These are phyloP conservation scores for Chrysomela aeneicollis DNA, from an alignment of 2,888 invertebrate species.

Conservation along the genomic window DNA sequence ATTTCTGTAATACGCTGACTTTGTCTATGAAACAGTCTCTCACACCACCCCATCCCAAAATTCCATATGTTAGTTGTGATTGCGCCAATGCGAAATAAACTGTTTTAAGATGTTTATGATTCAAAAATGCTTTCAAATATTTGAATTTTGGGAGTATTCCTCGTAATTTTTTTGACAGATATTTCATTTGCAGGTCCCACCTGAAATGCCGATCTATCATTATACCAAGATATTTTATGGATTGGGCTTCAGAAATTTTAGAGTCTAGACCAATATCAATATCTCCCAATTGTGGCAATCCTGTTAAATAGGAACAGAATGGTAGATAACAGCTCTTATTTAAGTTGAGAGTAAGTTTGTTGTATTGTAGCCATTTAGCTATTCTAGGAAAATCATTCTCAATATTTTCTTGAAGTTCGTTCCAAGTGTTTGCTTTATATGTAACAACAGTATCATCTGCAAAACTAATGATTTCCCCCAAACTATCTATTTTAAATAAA, in stretches of 20 bases:
- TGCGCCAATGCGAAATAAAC: background rate
- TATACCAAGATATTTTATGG: too few relatives aligned
- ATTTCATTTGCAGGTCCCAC: constrained; percentile 8
- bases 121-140: constrained; percentile 7
- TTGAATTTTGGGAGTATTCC: constrained; percentile 4
- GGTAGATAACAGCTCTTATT: constrained; percentile 10
- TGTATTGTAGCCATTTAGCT: background rate
- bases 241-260: too few relatives aligned
- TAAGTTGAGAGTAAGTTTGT: constrained; percentile 8
- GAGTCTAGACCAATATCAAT: background rate
- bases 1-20: too few relatives aligned
- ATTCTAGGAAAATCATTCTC: constrained; percentile 2
- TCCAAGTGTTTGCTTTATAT: constrained; percentile 5
- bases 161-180: constrained; percentile 12
- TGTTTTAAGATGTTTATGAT: constrained; percentile 4
- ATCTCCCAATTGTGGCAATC: constrained; percentile 1
- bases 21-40: background rate
- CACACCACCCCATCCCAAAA: background rate
- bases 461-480: too few relatives aligned
- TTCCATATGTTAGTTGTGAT: constrained; percentile 4
- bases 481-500: constrained; percentile 2
- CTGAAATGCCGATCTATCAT: constrained; percentile 4
- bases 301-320: constrained; percentile 7
- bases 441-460: too few relatives aligned
- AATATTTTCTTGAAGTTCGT: background rate